Conservation (phyloP, 30 jellyfish, hydroid and myxozoan genomes). For the Aurelia coerulea region DNA sequence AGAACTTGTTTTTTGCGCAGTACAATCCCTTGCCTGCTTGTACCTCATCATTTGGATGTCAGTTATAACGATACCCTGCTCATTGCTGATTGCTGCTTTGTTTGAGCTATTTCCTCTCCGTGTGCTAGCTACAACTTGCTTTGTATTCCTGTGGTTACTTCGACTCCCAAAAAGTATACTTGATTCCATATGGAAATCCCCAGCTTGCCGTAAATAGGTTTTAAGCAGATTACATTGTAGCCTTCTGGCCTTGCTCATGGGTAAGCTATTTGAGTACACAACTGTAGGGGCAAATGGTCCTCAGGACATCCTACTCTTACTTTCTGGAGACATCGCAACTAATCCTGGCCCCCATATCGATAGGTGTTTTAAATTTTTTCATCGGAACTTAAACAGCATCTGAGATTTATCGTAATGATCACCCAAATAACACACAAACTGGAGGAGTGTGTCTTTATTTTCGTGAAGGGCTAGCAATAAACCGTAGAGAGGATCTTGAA, state of each 20-base stretch:
- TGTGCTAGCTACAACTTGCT: background rate
- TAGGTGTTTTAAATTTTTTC: slow-evolving; percentile 29
- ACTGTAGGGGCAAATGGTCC: background rate
- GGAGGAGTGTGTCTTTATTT: too few relatives aligned
- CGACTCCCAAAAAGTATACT: background rate
- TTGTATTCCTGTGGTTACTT: background rate
- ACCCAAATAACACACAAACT: too few relatives aligned
- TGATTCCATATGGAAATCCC: background rate
- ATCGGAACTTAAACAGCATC: background rate
- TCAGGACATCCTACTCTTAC: slow-evolving; percentile 16
- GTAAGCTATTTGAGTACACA: background rate
- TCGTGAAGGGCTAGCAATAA: background rate
- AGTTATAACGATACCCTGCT: too few relatives aligned
- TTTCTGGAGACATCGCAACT: slow-evolving; percentile 18
- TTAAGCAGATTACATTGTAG: background rate
- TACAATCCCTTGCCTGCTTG: slow-evolving; percentile 1
- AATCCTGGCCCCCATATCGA: slow-evolving; percentile 42
- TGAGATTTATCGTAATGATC: background rate
- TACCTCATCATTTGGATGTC: too few relatives aligned
- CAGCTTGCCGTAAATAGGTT: background rate
- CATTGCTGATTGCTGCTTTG: too few relatives aligned
- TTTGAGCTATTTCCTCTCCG: too few relatives aligned
- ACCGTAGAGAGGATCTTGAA: slow-evolving; percentile 40
- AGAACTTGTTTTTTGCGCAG: slow-evolving; percentile 1
- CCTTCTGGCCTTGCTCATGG: background rate